Evolutionary conservation across 2,888 invertebrate species (phyloP), one percentile per base, ranked within the genome.

Genomic region (Eumerus sabulonum): DNA sequence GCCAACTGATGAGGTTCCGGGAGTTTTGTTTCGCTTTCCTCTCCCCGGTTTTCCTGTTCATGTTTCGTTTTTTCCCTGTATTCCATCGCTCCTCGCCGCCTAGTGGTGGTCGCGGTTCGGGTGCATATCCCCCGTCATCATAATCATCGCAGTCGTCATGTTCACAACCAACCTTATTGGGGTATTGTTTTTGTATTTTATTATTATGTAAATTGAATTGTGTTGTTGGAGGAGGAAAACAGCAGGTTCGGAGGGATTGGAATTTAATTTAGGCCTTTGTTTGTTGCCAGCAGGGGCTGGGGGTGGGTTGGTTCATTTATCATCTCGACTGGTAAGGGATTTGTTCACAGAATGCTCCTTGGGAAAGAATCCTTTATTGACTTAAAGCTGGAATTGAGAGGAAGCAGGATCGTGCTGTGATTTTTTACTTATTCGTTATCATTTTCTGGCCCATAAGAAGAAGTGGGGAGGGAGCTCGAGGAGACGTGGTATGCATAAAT

Each of bases 111-210:
- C 13, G 36, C 44, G 17, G n/a, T 40, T 13, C 47, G 17, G 47
- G 40, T 60, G 36, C 48, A 44, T 27, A n/a, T n/a, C n/a, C 27
- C 27, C 7, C 27, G 27, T 51, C 64, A 50, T 27, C 60, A 47
- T 63, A 27, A 53, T 57, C 19, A 42, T 42, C 27, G 44, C 62
- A 48, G 48, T 62, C 63, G 71, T 56, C 56, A 62, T 63, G 56
- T 50, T 71, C 56, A 63, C 56, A 63, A 71, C 19, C 27, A 27
- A 27, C 27, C 27, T 27, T 7, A 7, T 27, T 27, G 27, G 27
- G 27, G 7, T 27, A 51, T 27, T 56, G 71, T 71, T 27, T 63
- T 71, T 54, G 48, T 50, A 36, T 48, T 63, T 63, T 50, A 62
- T 71, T 71, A 48, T 35, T 27, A 36, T 63, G 45, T 14, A 56